These are phyloP conservation scores for Plebejus argus DNA, from an alignment of 2,888 invertebrate genomes.

Conservation along the genomic window DNA sequence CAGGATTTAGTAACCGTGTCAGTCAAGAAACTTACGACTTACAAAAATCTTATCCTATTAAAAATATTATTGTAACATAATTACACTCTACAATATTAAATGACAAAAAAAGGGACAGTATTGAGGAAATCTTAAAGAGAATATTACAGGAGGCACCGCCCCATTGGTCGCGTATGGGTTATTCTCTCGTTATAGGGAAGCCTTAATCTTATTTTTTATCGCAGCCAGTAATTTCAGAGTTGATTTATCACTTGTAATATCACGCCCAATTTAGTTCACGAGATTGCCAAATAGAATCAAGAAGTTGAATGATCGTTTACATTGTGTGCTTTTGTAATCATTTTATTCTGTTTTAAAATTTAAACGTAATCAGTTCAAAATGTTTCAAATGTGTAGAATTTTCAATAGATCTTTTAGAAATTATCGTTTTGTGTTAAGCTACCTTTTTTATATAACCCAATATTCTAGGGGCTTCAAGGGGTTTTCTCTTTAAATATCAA, in stretches of 20 bases:
- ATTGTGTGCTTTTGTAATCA: background rate
- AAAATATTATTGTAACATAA: background rate
- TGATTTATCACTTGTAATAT: conserved; percentile 31
- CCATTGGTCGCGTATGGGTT: conserved; percentile 21
- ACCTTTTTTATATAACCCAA: too few species aligned
- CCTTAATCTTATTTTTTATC: conserved; percentile 29
- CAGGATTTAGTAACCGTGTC: too few species aligned
- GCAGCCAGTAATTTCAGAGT: conserved; percentile 29
- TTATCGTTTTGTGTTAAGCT: too few species aligned
- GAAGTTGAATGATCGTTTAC: background rate
- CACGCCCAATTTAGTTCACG: conserved; percentile 25
- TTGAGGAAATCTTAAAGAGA: conserved; percentile 3
- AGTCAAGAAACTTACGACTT: too few species aligned
- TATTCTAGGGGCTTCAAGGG: too few species aligned
- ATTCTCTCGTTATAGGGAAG: conserved; percentile 29
- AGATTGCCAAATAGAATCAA: conserved; percentile 24
- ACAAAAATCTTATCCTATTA: background rate
- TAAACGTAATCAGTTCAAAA: background rate
- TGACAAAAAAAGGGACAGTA: background rate
- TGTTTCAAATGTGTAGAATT: background rate
- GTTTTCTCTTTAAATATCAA: too few species aligned
- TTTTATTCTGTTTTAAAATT: background rate
- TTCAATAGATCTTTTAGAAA: too few species aligned
- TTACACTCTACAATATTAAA: background rate
- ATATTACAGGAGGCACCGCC: background rate